Conservation (phyloP, 2,113 vertebrate species). For the Oreochromis tanganicae region DNA sequence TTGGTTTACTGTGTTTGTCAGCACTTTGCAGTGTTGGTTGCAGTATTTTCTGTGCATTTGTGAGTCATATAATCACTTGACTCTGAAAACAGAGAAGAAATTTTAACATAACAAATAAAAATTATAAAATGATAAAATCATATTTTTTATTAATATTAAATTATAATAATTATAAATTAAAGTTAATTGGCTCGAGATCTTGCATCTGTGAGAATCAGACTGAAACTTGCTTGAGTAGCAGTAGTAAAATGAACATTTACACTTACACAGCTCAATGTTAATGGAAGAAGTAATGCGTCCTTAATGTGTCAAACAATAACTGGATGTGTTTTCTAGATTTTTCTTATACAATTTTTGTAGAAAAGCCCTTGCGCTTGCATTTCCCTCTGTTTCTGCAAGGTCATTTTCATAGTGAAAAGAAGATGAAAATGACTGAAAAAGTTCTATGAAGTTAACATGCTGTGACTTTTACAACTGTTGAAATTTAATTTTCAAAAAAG, state of each 20-base stretch:
- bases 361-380: accelerated
- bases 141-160: not conserved
- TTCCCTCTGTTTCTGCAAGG: not conserved
- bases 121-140: not conserved
- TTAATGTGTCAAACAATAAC: not conserved
- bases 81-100: accelerated
- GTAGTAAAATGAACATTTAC: not conserved
- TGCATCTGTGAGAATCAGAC: not conserved
- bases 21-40: not conserved
- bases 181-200: accelerated
- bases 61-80: accelerated
- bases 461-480: not conserved
- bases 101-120: not conserved
- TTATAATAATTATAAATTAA: not conserved
- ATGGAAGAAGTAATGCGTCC: accelerated
- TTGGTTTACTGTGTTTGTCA: not conserved
- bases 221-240: accelerated
- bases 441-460: not conserved
- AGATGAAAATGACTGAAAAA: not conserved
- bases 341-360: accelerated
- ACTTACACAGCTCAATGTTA: not conserved
- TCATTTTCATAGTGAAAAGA: not conserved
- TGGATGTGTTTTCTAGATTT: not conserved
- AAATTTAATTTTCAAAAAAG: accelerated
- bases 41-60: not conserved